Conservation (phyloP, 2,113 vertebrate genomes). For the Shinisaurus crocodilurus region DNA sequence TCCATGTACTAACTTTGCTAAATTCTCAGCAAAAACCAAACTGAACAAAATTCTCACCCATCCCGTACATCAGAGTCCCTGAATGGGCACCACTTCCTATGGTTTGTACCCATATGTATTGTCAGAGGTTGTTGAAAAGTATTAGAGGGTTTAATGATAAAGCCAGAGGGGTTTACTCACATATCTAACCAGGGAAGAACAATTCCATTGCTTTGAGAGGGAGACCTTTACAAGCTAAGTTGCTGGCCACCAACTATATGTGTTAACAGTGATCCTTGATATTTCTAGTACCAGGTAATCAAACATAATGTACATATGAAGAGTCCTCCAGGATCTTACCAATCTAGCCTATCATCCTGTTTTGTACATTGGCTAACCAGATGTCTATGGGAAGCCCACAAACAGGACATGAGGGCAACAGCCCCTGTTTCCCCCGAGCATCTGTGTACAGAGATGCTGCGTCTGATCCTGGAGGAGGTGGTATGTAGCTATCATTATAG, state of each 20-base stretch:
- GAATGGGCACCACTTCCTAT: not conserved
- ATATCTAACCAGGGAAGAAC: too few species aligned
- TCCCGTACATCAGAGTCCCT: not conserved
- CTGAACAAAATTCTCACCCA: not conserved
- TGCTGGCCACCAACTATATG: not conserved
- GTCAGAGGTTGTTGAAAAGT: not conserved
- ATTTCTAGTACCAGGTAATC: not conserved
- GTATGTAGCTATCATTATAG: not conserved
- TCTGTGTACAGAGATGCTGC: not conserved
- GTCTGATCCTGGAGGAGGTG: not conserved
- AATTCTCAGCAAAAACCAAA: too few species aligned
- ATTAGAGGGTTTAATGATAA: not conserved
- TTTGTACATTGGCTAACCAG: not conserved
- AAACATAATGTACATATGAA: not conserved
- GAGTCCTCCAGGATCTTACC: not conserved
- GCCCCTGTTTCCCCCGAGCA: not conserved
- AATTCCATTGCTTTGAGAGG: not conserved
- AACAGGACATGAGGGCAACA: not conserved
- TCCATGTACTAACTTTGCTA: too few species aligned
- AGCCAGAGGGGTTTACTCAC: too few species aligned
- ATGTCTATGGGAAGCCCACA: not conserved
- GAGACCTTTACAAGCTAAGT: not conserved
- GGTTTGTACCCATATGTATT: not conserved
- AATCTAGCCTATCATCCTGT: not conserved
- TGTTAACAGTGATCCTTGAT: not conserved